These are phyloP conservation scores for Microctonus hyperodae DNA, from an alignment of 2,888 invertebrate genomes.

Conservation along the genomic window DNA sequence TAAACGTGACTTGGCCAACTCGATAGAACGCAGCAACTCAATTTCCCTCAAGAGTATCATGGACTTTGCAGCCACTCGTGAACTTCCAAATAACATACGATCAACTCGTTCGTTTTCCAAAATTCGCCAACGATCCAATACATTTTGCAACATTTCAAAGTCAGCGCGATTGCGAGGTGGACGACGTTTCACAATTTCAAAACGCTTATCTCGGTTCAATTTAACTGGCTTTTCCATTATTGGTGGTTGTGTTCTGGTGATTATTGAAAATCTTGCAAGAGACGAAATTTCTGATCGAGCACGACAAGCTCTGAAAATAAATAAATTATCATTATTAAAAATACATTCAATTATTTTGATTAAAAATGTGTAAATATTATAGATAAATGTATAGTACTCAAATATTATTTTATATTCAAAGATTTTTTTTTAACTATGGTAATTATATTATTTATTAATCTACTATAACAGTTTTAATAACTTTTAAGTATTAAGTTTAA, in stretches of 20 bases:
- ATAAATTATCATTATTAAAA: background rate
- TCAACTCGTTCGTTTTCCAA: slow-evolving; percentile 71
- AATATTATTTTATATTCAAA: too few relatives aligned
- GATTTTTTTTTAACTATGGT: too few relatives aligned
- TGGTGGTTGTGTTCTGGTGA: slow-evolving; percentile 36
- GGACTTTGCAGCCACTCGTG: slow-evolving; percentile 73
- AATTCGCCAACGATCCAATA: slow-evolving; percentile 71
- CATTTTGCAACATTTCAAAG: slow-evolving; percentile 76
- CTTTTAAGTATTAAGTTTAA: too few relatives aligned
- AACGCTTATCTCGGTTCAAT: slow-evolving; percentile 65
- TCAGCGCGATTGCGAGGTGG: slow-evolving; percentile 73
- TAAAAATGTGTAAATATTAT: too few relatives aligned
- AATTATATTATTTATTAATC: too few relatives aligned
- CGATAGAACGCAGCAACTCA: slow-evolving; percentile 73
- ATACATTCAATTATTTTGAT: too few relatives aligned
- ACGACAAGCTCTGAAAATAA: slow-evolving; percentile 37
- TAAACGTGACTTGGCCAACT: slow-evolving; percentile 71
- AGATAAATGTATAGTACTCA: too few relatives aligned
- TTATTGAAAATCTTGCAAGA: slow-evolving; percentile 35
- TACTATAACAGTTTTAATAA: too few relatives aligned
- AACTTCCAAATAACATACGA: slow-evolving; percentile 47
- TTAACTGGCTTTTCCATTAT: slow-evolving; percentile 34
- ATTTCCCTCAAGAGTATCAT: slow-evolving; percentile 78
- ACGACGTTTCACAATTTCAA: slow-evolving; percentile 41
- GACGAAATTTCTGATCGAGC: slow-evolving; percentile 33